Conservation (phyloP, 2,888 invertebrate species). For the Hirudinaria manillensis region DNA sequence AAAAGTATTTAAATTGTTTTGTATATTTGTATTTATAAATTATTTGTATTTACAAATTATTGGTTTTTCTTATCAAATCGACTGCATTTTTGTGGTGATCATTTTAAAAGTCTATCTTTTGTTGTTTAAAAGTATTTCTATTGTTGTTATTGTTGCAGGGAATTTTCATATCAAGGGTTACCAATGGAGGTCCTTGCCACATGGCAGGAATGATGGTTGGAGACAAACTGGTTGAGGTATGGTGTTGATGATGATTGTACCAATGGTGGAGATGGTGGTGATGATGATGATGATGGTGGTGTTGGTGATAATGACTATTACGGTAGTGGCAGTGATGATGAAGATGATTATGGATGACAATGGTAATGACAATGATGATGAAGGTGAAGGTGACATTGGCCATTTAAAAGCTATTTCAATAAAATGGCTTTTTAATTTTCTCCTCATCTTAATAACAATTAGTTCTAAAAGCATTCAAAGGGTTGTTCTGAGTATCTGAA, state of each 20-base stretch:
- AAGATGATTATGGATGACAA: not conserved
- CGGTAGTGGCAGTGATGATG: not conserved
- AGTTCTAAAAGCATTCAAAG: no score
- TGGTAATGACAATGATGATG: constrained; percentile 4
- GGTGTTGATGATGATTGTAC: constrained; percentile 4
- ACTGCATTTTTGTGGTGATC: no score
- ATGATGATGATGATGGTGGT: constrained; percentile 19
- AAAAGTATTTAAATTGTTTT: no score
- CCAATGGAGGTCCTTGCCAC: constrained; percentile 89
- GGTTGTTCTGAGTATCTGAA: no score
- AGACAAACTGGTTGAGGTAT: constrained; percentile 53
- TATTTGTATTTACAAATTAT: no score
- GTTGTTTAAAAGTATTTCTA: no score
- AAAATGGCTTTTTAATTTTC: no score
- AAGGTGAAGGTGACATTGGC: constrained; percentile 15
- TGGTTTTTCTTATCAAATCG: no score
- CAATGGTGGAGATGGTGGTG: constrained; percentile 6
- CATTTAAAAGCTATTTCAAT: no score
- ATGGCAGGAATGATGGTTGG: constrained; percentile 55
- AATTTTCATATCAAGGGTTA: constrained; percentile 92
- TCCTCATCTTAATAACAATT: no score
- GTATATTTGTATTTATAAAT: no score
- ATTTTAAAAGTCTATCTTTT: no score
- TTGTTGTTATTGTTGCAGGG: constrained; percentile 57
- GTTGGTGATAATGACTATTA: not conserved